A percentile compares a stretch with the other conserved stretches of the same genome.
Evolutionary conservation across 2,888 invertebrate genomes (phyloP).

Genomic region (Margaritifera margaritifera): DNA sequence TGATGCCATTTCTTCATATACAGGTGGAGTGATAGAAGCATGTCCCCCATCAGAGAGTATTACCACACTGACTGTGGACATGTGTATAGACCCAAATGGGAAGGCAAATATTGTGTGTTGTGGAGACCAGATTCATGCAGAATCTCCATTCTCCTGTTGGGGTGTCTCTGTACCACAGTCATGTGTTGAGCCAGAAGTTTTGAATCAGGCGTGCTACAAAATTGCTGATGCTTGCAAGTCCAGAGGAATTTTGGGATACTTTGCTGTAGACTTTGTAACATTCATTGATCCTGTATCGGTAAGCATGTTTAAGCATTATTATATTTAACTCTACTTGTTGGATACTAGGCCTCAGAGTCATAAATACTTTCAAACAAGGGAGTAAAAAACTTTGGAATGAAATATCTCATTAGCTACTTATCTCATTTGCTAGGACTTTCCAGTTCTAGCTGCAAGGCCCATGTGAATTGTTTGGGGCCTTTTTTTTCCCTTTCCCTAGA

Average conservation of each 20-base stretch:
- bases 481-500: background rate
- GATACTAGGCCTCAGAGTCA: no score
- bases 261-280: constrained; percentile 72
- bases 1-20: constrained; percentile 1
- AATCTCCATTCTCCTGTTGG: constrained; percentile 68
- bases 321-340: no score
- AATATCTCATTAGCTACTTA: no score
- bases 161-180: constrained; percentile 72
- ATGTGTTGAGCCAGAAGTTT: constrained; percentile 66
- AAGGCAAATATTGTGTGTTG: constrained; percentile 57
- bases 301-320: constrained; percentile 21
- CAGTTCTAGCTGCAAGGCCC: no score
- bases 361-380: no score
- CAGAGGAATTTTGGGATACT: constrained; percentile 69
- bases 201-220: constrained; percentile 64
- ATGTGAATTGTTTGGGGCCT: background rate
- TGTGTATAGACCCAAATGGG: constrained; percentile 71
- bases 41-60: constrained; percentile 72
- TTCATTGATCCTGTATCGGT: constrained; percentile 70
- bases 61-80: constrained; percentile 69
- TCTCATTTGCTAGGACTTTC: no score
- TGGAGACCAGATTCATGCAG: constrained; percentile 72
- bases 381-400: no score
- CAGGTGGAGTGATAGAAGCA: constrained; percentile 73
- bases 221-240: constrained; percentile 70